Conservation (phyloP, 2,888 invertebrate genomes). For the Geophilus truncorum region DNA sequence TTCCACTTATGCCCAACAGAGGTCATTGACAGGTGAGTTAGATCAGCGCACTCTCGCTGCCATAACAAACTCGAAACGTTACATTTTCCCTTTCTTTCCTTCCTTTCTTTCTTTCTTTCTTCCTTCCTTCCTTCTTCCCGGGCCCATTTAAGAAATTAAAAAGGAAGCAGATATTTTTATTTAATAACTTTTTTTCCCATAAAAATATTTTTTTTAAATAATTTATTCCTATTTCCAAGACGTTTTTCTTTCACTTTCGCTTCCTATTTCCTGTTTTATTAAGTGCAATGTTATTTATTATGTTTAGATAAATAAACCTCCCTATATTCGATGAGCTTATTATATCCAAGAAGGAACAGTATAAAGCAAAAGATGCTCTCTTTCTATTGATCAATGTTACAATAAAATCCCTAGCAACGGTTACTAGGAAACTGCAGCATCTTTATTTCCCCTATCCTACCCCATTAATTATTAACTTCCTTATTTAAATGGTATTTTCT, state of each 20-base stretch:
- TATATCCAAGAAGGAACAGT: neutral
- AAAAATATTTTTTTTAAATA: too few species aligned
- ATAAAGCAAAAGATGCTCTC: neutral
- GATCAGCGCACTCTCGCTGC: neutral
- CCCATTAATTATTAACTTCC: neutral
- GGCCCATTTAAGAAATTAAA: neutral
- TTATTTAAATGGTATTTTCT: neutral
- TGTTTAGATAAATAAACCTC: neutral
- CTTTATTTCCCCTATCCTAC: neutral
- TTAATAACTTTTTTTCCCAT: too few species aligned
- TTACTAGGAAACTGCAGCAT: neutral
- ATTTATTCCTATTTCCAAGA: too few species aligned
- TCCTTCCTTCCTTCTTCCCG: neutral
- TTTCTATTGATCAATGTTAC: neutral
- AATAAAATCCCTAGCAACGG: neutral
- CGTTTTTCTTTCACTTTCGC: too few species aligned
- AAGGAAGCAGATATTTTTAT: too few species aligned
- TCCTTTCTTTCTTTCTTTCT: neutral
- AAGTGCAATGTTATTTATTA: too few species aligned
- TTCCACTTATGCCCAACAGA: constrained; percentile 29
- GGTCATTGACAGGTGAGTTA: constrained; percentile 32
- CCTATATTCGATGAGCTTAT: neutral
- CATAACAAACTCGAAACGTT: neutral
- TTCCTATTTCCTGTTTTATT: neutral
- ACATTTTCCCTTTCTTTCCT: neutral